Evolutionary conservation across 2,888 invertebrate genomes (phyloP).

Genomic region (Abscondita cerata): DNA sequence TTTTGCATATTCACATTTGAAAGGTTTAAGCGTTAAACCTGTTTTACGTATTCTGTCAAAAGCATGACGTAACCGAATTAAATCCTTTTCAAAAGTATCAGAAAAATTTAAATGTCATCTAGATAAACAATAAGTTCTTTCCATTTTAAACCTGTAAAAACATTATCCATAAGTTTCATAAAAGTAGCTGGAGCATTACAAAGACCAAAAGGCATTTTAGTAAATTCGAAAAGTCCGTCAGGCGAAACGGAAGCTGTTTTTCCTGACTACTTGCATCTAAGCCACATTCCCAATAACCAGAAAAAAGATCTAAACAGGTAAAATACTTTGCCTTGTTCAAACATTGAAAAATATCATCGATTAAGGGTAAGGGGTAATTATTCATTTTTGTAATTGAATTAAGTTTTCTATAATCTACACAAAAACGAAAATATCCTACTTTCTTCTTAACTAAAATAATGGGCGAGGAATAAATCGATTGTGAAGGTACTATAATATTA

Average conservation of each 20-base stretch:
- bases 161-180: constrained; percentile 35
- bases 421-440: too few species aligned
- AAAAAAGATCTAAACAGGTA: constrained; percentile 37
- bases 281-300: constrained; percentile 39
- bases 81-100: constrained; percentile 32
- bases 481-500: neutral
- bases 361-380: constrained; percentile 38
- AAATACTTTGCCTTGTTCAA: constrained; percentile 36
- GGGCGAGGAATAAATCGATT: neutral
- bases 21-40: constrained; percentile 34
- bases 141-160: constrained; percentile 38
- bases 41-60: constrained; percentile 31
- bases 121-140: constrained; percentile 38
- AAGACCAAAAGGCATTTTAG: constrained; percentile 41
- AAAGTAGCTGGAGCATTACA: constrained; percentile 41
- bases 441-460: constrained; percentile 2
- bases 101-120: constrained; percentile 40
- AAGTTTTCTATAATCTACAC: constrained; percentile 32
- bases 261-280: constrained; percentile 30
- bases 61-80: constrained; percentile 30
- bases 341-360: constrained; percentile 39
- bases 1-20: constrained; percentile 24
- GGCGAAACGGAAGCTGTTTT: constrained; percentile 39
- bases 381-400: constrained; percentile 34
- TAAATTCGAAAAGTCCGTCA: constrained; percentile 40